Base-by-base conservation (phyloP, 2,113 vertebrate species). In the Barbus barbus region DNA sequence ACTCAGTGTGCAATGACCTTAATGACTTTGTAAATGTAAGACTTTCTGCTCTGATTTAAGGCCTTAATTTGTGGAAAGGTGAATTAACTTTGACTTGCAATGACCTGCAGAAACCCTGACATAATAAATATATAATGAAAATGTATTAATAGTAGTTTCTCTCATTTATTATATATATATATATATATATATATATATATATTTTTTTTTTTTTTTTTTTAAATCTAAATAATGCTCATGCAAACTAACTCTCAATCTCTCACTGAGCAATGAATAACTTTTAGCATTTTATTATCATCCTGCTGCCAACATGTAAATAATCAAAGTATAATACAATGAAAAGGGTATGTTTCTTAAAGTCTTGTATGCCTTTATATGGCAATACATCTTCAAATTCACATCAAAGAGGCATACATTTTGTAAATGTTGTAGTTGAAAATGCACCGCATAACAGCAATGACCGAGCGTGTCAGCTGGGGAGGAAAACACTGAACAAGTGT, bases 401-500 rank as follows among this genome's bases (percentile, higher is more conserved):
- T 26, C 38, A 73, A 72, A 44, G 69, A 4, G 1, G 13, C n/a
- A 16, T 26, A 4, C 38, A 31, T 78, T 56, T 60, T 24, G 22
- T 56, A 58, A 36, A 76, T 1, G 16, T 20, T 51, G 16, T 14
- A 51, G 46, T 9, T 78, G 1, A 38, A 58, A 38, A 78, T 56
- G 53, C 31, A 33, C 12, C 4, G 48, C 28, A 36, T n/a, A 36
- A 76, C 48, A 76, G 33, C 36, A 61, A 65, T 81, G 61, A 67
- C 56, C n/a, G 14, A 78, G 36, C 9, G 38, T n/a, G 78, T 18
- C 18, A 51, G n/a, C 38, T 28, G 36, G 18, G 41, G 78, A 81
- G 61, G 60, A 81, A 81, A 36, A 82, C 63, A 71, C 26, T 3
- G 41, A n/a, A 69, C 63, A 72, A 72, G 65, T 82, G 24, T 51